A percentile compares a stretch with the other conserved stretches of the same genome.
Evolutionary conservation across 2,888 invertebrate genomes (phyloP).

Genomic region (Schizaphis graminum): DNA sequence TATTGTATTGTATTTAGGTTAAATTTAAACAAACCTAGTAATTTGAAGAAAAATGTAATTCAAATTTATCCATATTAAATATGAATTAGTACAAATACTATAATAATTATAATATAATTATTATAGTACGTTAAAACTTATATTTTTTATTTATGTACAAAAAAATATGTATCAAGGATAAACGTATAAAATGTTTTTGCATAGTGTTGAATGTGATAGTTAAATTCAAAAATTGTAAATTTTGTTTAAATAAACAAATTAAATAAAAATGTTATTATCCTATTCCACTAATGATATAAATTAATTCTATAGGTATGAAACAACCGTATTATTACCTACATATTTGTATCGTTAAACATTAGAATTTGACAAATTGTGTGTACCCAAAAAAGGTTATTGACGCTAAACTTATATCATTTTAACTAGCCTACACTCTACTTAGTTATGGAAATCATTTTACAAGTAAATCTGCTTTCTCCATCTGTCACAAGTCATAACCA

Average conservation of each 20-base stretch:
- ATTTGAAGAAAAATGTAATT: neutral
- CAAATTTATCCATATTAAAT: neutral
- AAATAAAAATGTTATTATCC: neutral
- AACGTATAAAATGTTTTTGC: neutral
- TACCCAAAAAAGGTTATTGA: neutral
- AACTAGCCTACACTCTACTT: neutral
- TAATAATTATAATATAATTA: neutral
- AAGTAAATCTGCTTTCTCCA: slow-evolving; percentile 43
- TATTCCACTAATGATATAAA: neutral
- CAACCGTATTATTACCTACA: neutral
- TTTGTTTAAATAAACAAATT: neutral
- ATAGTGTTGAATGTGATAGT: neutral
- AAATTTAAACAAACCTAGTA: no score
- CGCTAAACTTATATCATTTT: neutral
- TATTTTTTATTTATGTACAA: neutral
- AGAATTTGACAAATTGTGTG: neutral
- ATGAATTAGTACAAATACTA: neutral
- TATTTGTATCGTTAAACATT: neutral
- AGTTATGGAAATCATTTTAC: slow-evolving; percentile 13
- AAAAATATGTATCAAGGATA: neutral
- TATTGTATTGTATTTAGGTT: no score
- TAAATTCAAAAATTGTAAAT: neutral
- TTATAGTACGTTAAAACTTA: neutral
- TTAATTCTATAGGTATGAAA: neutral
- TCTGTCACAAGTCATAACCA: neutral